Conservation (phyloP, 2,888 invertebrate species). For the Archips crataeganus region DNA sequence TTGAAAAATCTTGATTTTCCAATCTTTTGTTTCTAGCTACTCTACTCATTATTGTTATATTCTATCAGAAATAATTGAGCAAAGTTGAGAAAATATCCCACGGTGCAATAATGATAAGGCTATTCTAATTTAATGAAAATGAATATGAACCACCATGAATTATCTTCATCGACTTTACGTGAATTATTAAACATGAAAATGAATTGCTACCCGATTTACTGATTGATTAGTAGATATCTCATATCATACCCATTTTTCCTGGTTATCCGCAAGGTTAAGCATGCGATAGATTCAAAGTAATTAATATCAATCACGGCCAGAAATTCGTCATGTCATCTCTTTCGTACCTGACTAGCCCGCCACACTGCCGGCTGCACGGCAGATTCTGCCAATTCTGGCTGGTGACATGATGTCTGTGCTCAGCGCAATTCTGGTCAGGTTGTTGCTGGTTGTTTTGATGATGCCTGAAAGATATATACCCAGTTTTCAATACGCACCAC, state of each 20-base stretch:
- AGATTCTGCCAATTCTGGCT: constrained; percentile 70
- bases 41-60: too few species aligned
- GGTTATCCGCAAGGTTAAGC: constrained; percentile 61
- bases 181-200: neutral
- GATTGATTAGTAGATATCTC: constrained; percentile 3
- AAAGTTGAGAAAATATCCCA: neutral
- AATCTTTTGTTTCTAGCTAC: too few species aligned
- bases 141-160: neutral
- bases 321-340: constrained; percentile 59
- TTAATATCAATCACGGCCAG: constrained; percentile 69
- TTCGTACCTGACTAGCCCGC: constrained; percentile 80
- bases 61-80: neutral
- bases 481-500: neutral
- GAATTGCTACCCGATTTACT: neutral
- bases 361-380: constrained; percentile 74
- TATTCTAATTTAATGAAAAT: neutral
- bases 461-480: constrained; percentile 53
- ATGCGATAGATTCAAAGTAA: constrained; percentile 61
- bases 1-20: too few species aligned
- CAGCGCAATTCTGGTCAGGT: constrained; percentile 45
- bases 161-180: too few species aligned
- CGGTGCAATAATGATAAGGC: neutral
- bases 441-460: constrained; percentile 49
- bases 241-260: constrained; percentile 66
- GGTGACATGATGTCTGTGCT: constrained; percentile 60